phyloP scores from a whole-genome alignment of 2,797 vertebrate genomes.

The Hoplostethus mediterraneus region DNA sequence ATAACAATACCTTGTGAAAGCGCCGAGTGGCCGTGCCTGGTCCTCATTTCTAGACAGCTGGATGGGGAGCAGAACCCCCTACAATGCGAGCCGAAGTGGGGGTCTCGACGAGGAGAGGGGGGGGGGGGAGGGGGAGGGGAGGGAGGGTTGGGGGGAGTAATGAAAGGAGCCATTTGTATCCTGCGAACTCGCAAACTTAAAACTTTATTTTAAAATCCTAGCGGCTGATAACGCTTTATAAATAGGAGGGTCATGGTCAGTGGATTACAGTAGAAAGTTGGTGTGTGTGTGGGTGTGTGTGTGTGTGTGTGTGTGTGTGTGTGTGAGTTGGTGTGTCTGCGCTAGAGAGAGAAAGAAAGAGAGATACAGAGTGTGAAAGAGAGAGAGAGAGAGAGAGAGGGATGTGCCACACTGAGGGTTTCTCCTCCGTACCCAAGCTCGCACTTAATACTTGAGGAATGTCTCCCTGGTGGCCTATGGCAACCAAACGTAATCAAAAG shows the following conservation, averaged over 20 bases:
- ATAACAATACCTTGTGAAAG: conserved; percentile 99
- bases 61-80: conserved; percentile 89
- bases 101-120: conserved; percentile 70
- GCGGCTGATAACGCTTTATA: conserved; percentile 68
- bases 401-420: conserved; percentile 73
- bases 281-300: conserved; percentile 20
- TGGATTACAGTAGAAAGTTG: conserved; percentile 5
- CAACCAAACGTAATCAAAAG: conserved; percentile 88
- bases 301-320: conserved; percentile 11
- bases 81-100: conserved; percentile 81
- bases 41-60: conserved; percentile 99
- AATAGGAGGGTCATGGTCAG: conserved; percentile 41
- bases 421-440: conserved; percentile 71
- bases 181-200: conserved; percentile 83
- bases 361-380: conserved; percentile 3
- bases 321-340: conserved; percentile 25
- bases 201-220: conserved; percentile 77
- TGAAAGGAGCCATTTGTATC: conserved; percentile 85
- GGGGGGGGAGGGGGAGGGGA: conserved; percentile 57
- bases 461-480: conserved; percentile 83
- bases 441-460: conserved; percentile 87
- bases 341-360: conserved; percentile 34
- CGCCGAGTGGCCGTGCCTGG: conserved; percentile 93
- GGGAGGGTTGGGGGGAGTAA: conserved; percentile 53
- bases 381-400: conserved; percentile 49